Base-by-base conservation (phyloP, 2,113 vertebrate genomes). In the Antidorcas marsupialis region DNA sequence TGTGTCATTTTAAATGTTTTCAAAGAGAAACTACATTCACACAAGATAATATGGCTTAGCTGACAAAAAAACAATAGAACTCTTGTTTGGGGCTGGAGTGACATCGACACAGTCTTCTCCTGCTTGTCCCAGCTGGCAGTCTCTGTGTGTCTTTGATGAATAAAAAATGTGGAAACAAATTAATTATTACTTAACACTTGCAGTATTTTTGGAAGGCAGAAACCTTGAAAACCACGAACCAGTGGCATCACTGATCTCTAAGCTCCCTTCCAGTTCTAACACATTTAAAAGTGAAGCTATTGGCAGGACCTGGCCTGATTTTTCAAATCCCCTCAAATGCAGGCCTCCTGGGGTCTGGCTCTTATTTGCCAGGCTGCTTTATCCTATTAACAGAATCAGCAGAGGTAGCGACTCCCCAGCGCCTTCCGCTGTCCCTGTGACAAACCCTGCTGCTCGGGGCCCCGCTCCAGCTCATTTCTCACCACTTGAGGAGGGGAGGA, bases 371-470 rank as follows among this genome's bases (percentile, higher is more conserved):
- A 95, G 97, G 79, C 94, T 92, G 91, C 86, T 95, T 97, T 97
- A 96, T 95, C 94, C 96, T 98, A 97, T 98, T 98, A 98, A 94
- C 98, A 97, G 94, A 94, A 89, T 94, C 95, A 86, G 94, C 88
- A 93, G 96, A 97, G 84, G 89, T 50, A 88, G 81, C 25, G 79
- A 90, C 86, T 97, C 92, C 45, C 96, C 86, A 96, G 25, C 59
- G 78, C 89, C 52, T 85, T 92, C 89, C 5, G 3, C 95, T 50
- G 50, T 91, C 95, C 95, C 88, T 21, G 7, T 74, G 82, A 94
- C 95, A 95, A 97, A n/a, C 47, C 33, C 88, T 2, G 8, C 50
- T 86, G 74, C 87, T 91, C 8, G 3, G 16, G 89, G 87, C 53
- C 87, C 93, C 2, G 0, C 43, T 67, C 50, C 1, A 5, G 36